Evolutionary conservation across 2,113 vertebrate species (phyloP), one percentile per base, ranked within the genome.

Genomic region (Cercopithecus mona): DNA sequence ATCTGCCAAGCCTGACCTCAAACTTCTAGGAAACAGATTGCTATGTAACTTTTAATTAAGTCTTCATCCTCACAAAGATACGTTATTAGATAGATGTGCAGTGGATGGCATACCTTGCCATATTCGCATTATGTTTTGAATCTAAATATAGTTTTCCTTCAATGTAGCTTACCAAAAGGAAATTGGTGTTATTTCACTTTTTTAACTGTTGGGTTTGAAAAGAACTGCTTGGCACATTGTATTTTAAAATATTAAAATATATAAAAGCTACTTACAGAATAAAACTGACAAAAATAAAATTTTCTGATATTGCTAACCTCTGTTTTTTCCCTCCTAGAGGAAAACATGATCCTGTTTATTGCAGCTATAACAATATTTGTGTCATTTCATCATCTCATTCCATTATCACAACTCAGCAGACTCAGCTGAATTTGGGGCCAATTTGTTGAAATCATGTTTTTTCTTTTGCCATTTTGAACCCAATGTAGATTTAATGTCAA

Each of bases 31-130:
- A 84, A 88, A 94, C 85, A 96, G 92, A 93, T 81, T 93, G 92
- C 55, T 76, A 6, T 75, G 55, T 75, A 61, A 94, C 68, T 94
- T 97, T 93, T 94, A 96, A 90, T 94, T 93, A 96, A 87, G 64
- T 93, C 55, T 87, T 88, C 70, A 76, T 91, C 76, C 25, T 97
- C 92, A 93, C 6, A 45, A 95, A 38, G 75, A 70, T 85, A 94
- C 32, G 1, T 50, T 55, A 23, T 18, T 78, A 94, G 40, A 25
- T 16, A 81, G 86, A 87, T 87, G 75, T 90, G 9, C 9, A 73
- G 55, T 57, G 64, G 32, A 55, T 50, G 81, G 52, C 17, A 66
- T 86, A 40, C 27, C 22, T 25, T 55, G 52, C 4, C 3, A 84
- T 57, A 59, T 88, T 88, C 66, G 45, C 66, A 80, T 90, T 90